Percentiles rank a stretch among this genome's conserved stretches.
These are phyloP conservation scores for Dynastes maya DNA, from an alignment of 2,888 invertebrate species.

Conservation along the genomic window DNA sequence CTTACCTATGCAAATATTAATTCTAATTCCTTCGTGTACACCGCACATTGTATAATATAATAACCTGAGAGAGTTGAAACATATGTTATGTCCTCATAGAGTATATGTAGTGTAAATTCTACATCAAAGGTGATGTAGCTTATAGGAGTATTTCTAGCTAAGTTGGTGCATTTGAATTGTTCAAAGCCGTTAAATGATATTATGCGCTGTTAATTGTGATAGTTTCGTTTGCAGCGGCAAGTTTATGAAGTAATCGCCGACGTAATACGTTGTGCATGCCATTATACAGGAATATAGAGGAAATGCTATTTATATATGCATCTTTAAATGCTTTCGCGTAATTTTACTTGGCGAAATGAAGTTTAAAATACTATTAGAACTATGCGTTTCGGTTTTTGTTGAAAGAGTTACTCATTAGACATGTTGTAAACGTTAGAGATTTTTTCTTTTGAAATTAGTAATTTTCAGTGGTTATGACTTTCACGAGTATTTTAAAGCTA, in stretches of 20 bases:
- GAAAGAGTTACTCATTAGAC: too few species aligned
- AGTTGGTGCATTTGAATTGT: conserved; percentile 16
- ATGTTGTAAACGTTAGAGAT: too few species aligned
- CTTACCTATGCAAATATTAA: conserved; percentile 8
- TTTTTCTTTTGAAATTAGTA: too few species aligned
- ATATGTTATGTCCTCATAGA: not conserved
- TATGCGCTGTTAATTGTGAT: conserved; percentile 39
- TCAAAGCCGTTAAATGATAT: conserved; percentile 24
- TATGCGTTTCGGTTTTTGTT: not conserved
- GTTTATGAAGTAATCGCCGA: conserved; percentile 25
- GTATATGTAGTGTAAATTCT: not conserved
- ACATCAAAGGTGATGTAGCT: not conserved
- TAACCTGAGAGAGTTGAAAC: not conserved
- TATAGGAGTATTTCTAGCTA: not conserved
- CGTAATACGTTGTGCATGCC: conserved; percentile 17
- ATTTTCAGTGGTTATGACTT: too few species aligned
- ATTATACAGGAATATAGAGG: not conserved
- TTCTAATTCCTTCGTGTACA: not conserved
- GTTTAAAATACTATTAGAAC: not conserved
- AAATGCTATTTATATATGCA: not conserved
- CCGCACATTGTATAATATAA: not conserved
- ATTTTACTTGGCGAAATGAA: not conserved
- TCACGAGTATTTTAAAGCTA: too few species aligned
- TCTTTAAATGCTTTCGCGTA: not conserved
- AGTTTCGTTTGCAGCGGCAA: conserved; percentile 31